Evolutionary conservation across 64 coral and sea anemone species (phyloP).

Genomic region (Montipora capricornis): DNA sequence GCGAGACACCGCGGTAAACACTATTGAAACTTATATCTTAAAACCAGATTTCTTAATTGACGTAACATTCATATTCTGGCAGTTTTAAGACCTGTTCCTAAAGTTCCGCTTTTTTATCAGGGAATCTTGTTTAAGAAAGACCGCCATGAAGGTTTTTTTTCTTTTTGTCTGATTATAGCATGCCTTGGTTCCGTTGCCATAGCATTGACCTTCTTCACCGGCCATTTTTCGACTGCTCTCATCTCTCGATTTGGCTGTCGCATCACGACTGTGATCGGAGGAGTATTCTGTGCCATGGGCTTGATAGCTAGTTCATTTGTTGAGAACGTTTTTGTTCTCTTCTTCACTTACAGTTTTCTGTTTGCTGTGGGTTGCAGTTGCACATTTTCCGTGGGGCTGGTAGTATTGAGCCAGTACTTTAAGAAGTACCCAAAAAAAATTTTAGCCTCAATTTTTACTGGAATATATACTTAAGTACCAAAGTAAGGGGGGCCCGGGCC

Average conservation of each 20-base stretch:
- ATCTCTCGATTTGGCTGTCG: constrained; percentile 61
- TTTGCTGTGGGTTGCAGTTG: constrained; percentile 57
- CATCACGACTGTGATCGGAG: constrained; percentile 56
- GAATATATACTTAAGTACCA: too few species aligned
- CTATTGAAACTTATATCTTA: too few species aligned
- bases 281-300: constrained; percentile 11
- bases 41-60: too few species aligned
- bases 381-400: constrained; percentile 32
- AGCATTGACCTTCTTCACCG: constrained; percentile 38
- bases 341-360: constrained; percentile 55
- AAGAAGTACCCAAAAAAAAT: neutral
- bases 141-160: neutral
- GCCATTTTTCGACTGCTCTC: constrained; percentile 36
- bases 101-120: too few species aligned
- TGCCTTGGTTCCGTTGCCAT: constrained; percentile 64
- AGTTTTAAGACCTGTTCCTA: too few species aligned
- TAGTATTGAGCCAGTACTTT: constrained; percentile 65
- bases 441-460: too few species aligned
- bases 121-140: too few species aligned
- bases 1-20: too few species aligned
- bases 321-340: constrained; percentile 43
- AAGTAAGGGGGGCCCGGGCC: too few species aligned
- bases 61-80: too few species aligned
- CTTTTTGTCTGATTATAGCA: neutral
- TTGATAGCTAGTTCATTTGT: constrained; percentile 41